Percentiles rank a stretch among this genome's conserved stretches.
Conservation (phyloP, 1,140 invertebrate genomes). For the Drosophila subobscura region DNA sequence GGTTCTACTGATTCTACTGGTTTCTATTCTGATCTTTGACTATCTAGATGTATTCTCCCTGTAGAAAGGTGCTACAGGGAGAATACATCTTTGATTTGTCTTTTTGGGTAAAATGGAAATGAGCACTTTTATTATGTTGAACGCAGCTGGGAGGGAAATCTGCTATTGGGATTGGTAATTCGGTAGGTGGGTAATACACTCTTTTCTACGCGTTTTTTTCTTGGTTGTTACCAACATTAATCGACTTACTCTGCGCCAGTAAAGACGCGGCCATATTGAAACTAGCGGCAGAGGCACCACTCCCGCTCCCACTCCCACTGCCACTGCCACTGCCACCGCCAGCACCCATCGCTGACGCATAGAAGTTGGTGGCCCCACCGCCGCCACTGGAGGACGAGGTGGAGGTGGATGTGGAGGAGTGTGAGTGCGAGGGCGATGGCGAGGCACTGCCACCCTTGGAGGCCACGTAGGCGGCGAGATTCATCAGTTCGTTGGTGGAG, state of each 20-base stretch:
- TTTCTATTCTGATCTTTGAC: too few relatives aligned
- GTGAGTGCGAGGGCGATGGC: slow-evolving; percentile 16
- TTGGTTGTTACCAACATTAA: slow-evolving; percentile 84
- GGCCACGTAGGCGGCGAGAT: slow-evolving; percentile 73
- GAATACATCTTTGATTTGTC: too few relatives aligned
- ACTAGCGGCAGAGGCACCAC: slow-evolving; percentile 64
- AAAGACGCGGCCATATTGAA: slow-evolving; percentile 87
- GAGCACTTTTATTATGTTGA: too few relatives aligned
- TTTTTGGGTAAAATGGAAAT: too few relatives aligned
- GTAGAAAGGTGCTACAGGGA: too few relatives aligned
- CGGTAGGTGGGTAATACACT: not conserved
- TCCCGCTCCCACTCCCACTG: slow-evolving; percentile 13
- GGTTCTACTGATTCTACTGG: too few relatives aligned
- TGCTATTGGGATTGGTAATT: too few relatives aligned
- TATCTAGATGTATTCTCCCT: too few relatives aligned
- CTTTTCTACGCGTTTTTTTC: slow-evolving; percentile 24
- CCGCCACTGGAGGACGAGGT: slow-evolving; percentile 4
- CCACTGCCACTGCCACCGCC: slow-evolving; percentile 23
- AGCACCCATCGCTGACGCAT: not conserved
- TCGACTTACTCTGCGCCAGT: slow-evolving; percentile 90
- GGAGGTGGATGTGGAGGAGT: slow-evolving; percentile 28
- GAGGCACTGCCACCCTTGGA: slow-evolving; percentile 60
- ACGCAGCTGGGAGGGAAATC: too few relatives aligned
- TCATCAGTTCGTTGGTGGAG: slow-evolving; percentile 77
- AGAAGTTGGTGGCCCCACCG: slow-evolving; percentile 10